Base-by-base conservation (phyloP, 1,140 invertebrate genomes). In the Bombus pascuorum region DNA sequence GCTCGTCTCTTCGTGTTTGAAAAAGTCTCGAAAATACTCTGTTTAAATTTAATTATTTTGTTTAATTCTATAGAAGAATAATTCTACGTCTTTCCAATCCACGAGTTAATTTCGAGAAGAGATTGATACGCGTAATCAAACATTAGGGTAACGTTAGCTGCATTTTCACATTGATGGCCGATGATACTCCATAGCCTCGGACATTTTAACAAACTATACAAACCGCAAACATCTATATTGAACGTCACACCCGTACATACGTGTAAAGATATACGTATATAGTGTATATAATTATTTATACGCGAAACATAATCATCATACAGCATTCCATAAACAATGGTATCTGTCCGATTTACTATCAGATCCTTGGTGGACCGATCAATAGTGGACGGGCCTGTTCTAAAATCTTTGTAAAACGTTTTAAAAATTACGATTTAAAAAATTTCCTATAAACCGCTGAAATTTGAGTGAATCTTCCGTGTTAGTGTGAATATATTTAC, bases 351-450 rank as follows among this genome's bases (percentile, higher is more conserved):
- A 37, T 57, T 57, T n/a, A 25, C 13, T 75, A 25, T 34, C 53
- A 18, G 42, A 57, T 34, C 22, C 42, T 37, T 32, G 8, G 28
- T 44, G n/a, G 44, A 39, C 75, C 44, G 68, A 34, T 34, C 57
- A 65, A 81, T 80, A 65, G 8, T 85, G 83, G 78, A 87, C 75
- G 83, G 68, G 85, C 34, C 47, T 39, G 42, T 42, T 72, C 4
- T n/a, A 62, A 44, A 62, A 65, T 25, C 10, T 59, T 65, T 9
- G 28, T n/a, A 53, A 34, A 76, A 59, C 12, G 22, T 37, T 42
- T 65, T 42, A 42, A 62, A 39, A 62, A 10, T 13, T 4, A 62
- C 25, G 13, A 12, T 44, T 44, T 18, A 73, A 47, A 62, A 73
- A 73, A 32, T 73, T 25, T 44, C 1, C 15, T n/a, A 39, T 28